Base-by-base conservation (phyloP, 2,888 invertebrate genomes). In the Neocrepidodera transversa region DNA sequence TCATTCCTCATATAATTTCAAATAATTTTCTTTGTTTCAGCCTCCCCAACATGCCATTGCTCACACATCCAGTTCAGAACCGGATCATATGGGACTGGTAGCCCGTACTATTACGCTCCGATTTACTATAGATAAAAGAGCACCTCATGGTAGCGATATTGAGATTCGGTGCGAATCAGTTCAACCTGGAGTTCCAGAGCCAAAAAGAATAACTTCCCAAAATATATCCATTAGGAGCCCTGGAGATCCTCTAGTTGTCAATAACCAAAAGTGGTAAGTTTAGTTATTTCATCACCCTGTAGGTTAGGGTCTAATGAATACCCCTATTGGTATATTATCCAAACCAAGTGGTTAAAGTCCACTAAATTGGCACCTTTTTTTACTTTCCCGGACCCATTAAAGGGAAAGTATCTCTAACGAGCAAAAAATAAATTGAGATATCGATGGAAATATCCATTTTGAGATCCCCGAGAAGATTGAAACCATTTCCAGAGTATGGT, bases 91-190 rank as follows among this genome's bases (percentile, higher is more conserved):
- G 20, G 76, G 75, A 10, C 63, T 76, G 52, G 69, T 73, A 26
- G 68, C 72, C 5, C 70, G 74, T 35, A 72, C 74, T 7, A 63
- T 74, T 48, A 65, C 72, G 18, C 55, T 77, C 35, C 69, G 70
- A 18, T 70, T 75, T 58, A 64, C 63, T 23, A 70, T 71, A 36
- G 77, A 76, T 49, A 70, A 69, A 48, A 73, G 71, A 62, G 68
- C 70, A 56, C 69, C 74, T 56, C 71, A 66, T 8, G 69, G 66
- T 52, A 67, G 71, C 62, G 68, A 66, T 18, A 65, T 78, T 30
- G 76, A 77, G 63, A 65, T 78, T 18, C 69, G 72, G 36, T 78
- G 78, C 71, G 72, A 73, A 52, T 73, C 76, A 36, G 71, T 72
- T 16, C 70, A 76, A 54, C 76, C 76, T 23, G 76, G 75, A 45